phyloP scores from a whole-genome alignment of 2,888 invertebrate species.

The Gymnosoma rotundatum region DNA sequence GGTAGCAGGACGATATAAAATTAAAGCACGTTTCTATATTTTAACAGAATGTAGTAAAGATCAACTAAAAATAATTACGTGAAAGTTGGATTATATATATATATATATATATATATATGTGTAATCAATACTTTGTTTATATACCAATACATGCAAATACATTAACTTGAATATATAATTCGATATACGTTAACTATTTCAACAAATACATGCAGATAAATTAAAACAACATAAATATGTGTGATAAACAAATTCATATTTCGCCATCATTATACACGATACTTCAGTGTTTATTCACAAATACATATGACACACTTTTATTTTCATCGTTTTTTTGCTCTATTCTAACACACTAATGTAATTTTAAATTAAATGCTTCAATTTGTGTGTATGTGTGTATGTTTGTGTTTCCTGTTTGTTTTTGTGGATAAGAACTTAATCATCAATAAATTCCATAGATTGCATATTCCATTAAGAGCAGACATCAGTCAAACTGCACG shows the following conservation, averaged over 20 bases:
- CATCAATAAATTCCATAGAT: conserved; percentile 4
- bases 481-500: too few species aligned
- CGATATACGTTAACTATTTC: not conserved
- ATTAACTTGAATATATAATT: conserved; percentile 8
- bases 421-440: conserved; percentile 10
- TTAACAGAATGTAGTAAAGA: too few species aligned
- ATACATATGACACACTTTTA: not conserved
- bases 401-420: not conserved
- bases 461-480: not conserved
- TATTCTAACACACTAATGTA: too few species aligned
- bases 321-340: not conserved
- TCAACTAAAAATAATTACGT: conserved; percentile 35
- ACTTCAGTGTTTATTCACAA: conserved; percentile 18
- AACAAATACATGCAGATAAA: conserved; percentile 5
- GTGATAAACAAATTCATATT: conserved; percentile 32
- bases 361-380: too few species aligned
- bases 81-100: conserved; percentile 34
- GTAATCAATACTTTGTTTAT: too few species aligned
- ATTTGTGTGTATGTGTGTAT: not conserved
- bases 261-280: conserved; percentile 22
- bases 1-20: not conserved
- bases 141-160: conserved; percentile 28
- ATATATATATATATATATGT: too few species aligned
- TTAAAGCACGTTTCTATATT: conserved; percentile 28
- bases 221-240: conserved; percentile 1